A percentile compares a stretch with the other conserved stretches of the same genome.
Conservation (phyloP, 2,888 invertebrate species). For the Cosmia pyralina region DNA sequence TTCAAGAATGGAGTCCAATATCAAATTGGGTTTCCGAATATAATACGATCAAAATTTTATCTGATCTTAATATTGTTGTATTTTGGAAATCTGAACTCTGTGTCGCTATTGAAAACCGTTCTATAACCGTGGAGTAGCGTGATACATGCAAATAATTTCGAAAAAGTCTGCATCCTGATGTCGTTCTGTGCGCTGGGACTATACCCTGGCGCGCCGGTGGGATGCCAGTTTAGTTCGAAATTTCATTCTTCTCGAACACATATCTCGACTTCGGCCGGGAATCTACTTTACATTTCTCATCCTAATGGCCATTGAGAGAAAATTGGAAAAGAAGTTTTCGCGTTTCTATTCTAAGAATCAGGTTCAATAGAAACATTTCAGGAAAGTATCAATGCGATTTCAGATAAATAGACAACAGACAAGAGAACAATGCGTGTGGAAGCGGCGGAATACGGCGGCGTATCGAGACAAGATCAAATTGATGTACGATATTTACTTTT, state of each 20-base stretch:
- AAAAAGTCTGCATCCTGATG: conserved; percentile 75
- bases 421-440: conserved; percentile 62
- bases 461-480: conserved; percentile 57
- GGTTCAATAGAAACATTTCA: conserved; percentile 76
- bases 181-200: conserved; percentile 64
- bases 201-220: conserved; percentile 71
- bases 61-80: conserved; percentile 15
- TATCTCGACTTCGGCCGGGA: conserved; percentile 87
- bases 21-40: conserved; percentile 34
- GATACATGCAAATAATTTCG: conserved; percentile 76
- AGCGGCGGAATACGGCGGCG: conserved; percentile 50
- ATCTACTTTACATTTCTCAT: conserved; percentile 90
- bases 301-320: conserved; percentile 90
- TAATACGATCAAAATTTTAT: conserved; percentile 19
- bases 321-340: conserved; percentile 89
- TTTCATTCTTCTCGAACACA: conserved; percentile 89
- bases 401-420: conserved; percentile 70
- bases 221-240: conserved; percentile 84
- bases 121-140: conserved; percentile 53
- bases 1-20: conserved; percentile 13
- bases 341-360: conserved; percentile 79
- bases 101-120: conserved; percentile 36
- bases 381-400: conserved; percentile 75
- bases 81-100: not conserved
- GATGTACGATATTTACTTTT: conserved; percentile 49